These are phyloP conservation scores for Drosophila parthenogenetica DNA, from an alignment of 2,888 invertebrate genomes.

Conservation along the genomic window DNA sequence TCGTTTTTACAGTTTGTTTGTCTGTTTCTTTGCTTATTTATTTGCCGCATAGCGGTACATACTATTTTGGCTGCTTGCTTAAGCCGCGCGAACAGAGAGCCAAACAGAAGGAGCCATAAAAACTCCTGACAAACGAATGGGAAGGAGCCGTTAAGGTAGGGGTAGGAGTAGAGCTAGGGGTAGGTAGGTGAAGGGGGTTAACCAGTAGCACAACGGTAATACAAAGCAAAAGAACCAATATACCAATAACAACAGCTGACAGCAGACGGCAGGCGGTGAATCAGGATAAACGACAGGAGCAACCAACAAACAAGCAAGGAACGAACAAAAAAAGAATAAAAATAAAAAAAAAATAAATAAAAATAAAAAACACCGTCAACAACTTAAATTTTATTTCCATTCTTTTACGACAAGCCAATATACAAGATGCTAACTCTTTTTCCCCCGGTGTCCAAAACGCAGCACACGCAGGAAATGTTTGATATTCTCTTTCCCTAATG, in stretches of 20 bases:
- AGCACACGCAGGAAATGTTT: constrained; percentile 45
- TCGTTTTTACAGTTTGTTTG: constrained; percentile 20
- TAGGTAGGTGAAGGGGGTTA: constrained; percentile 24
- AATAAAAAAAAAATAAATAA: not conserved
- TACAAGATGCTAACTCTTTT: constrained; percentile 26
- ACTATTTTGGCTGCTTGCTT: constrained; percentile 49
- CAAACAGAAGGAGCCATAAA: constrained; percentile 14
- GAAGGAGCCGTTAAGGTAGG: not conserved
- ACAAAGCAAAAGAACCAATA: constrained; percentile 48
- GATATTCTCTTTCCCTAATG: constrained; percentile 24
- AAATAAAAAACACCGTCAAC: constrained; percentile 18
- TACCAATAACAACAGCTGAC: constrained; percentile 58
- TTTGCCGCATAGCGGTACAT: constrained; percentile 67
- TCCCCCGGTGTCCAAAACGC: not conserved
- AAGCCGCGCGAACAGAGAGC: constrained; percentile 19
- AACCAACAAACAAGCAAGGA: constrained; percentile 3
- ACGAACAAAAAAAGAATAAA: too few species aligned
- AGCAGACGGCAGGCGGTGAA: constrained; percentile 39
- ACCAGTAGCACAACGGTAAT: constrained; percentile 46
- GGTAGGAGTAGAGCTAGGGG: not conserved
- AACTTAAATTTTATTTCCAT: constrained; percentile 48
- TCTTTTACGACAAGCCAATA: constrained; percentile 16
- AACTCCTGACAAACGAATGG: not conserved
- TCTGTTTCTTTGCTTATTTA: constrained; percentile 49
- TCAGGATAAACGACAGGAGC: constrained; percentile 44